phyloP scores from a whole-genome alignment of 2,797 vertebrate species.

The Sylvia borin region DNA sequence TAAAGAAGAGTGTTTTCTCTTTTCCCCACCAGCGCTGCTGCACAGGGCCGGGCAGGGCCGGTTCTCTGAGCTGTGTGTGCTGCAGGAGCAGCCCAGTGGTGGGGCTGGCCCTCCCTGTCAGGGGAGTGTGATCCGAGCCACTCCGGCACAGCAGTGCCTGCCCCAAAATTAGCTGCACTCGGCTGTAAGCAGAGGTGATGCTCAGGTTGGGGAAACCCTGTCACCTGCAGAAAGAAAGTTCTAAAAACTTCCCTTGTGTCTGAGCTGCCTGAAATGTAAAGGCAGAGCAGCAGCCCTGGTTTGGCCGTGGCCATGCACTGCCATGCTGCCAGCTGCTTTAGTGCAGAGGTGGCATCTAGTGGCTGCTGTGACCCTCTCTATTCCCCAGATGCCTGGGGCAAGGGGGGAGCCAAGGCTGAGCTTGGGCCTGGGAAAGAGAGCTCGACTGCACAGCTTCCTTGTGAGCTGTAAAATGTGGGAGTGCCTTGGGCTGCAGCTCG shows the following conservation, averaged over 20 bases:
- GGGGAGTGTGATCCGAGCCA: accelerated
- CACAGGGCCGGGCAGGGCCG: accelerated
- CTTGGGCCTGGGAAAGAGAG: too few species aligned
- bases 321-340: neutral
- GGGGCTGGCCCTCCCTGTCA: neutral
- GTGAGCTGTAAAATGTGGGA: neutral
- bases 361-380: neutral
- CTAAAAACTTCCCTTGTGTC: neutral
- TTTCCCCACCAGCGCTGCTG: accelerated
- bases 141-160: neutral
- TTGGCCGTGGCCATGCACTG: accelerated
- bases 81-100: neutral
- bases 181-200: neutral
- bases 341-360: neutral
- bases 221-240: neutral
- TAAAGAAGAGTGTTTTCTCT: neutral
- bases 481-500: neutral
- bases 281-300: neutral
- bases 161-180: neutral
- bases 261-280: neutral
- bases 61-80: neutral
- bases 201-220: neutral
- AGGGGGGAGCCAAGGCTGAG: neutral
- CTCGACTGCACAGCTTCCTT: neutral
- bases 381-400: neutral